phyloP scores from a whole-genome alignment of 2,888 invertebrate species.

The Lepidonotus clava region DNA sequence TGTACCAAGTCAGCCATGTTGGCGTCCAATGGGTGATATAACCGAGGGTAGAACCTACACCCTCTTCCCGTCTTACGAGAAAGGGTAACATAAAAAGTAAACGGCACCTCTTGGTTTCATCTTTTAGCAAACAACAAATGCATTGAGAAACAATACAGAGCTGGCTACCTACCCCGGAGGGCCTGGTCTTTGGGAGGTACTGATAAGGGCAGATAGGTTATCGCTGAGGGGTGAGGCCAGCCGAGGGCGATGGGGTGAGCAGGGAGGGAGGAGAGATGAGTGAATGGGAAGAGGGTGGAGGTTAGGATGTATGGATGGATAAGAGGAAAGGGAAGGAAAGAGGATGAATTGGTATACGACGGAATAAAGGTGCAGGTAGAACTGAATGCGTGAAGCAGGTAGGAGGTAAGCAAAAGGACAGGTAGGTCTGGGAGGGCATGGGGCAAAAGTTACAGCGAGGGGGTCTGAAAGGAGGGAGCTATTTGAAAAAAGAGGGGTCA shows the following conservation, averaged over 20 bases:
- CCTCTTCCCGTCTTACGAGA: too few relatives aligned
- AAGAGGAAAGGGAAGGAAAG: neutral
- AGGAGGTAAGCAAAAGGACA: neutral
- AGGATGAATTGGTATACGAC: neutral
- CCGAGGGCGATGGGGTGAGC: neutral
- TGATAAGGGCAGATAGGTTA: conserved; percentile 34
- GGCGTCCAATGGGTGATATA: too few relatives aligned
- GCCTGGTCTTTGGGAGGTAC: neutral
- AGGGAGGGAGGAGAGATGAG: conserved; percentile 8
- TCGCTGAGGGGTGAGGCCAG: neutral
- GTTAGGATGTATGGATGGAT: neutral
- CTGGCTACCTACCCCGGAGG: neutral
- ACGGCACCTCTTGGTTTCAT: too few relatives aligned
- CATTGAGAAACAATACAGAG: conserved; percentile 15
- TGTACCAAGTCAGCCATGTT: too few relatives aligned
- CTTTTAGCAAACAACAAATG: too few relatives aligned
- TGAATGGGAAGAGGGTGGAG: neutral
- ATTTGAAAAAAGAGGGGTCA: too few relatives aligned
- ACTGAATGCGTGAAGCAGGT: neutral
- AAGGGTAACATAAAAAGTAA: too few relatives aligned
- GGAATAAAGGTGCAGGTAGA: neutral
- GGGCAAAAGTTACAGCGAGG: too few relatives aligned
- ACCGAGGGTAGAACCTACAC: too few relatives aligned
- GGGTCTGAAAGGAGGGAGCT: too few relatives aligned
- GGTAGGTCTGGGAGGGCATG: too few relatives aligned